Evolutionary conservation across 2,888 invertebrate species (phyloP).

Genomic region (Polyommatus icarus): DNA sequence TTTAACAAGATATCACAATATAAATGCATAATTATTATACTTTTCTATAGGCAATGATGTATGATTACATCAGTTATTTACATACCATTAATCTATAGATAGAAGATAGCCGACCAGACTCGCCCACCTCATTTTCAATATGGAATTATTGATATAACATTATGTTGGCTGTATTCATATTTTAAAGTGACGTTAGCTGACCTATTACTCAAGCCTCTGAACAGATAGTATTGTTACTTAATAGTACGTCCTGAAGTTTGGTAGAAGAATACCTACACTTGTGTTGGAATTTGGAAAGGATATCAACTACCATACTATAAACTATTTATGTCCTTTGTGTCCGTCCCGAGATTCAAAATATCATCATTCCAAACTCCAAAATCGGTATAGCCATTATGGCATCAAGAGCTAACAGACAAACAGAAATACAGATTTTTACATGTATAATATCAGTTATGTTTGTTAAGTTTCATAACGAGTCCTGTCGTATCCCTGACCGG

Average conservation of each 20-base stretch:
- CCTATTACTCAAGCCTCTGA: not conserved
- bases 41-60: not conserved
- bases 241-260: not conserved
- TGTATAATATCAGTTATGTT: not conserved
- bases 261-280: too few relatives aligned
- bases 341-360: too few relatives aligned
- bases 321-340: too few relatives aligned
- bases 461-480: not conserved
- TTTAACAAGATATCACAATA: not conserved
- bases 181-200: not conserved
- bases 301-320: too few relatives aligned
- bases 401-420: too few relatives aligned
- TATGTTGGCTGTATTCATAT: not conserved
- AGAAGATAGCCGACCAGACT: not conserved
- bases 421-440: too few relatives aligned
- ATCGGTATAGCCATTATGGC: not conserved
- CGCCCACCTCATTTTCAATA: not conserved
- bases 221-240: not conserved
- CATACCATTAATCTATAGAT: too few relatives aligned
- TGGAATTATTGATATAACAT: not conserved
- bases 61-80: too few relatives aligned
- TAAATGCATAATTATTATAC: not conserved
- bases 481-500: slow-evolving; percentile 8
- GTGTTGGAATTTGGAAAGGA: too few relatives aligned
- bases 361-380: too few relatives aligned